A percentile compares a stretch with the other conserved stretches of the same genome.
phyloP scores from a whole-genome alignment of 2,888 invertebrate genomes.

The Enchytraeus crypticus region DNA sequence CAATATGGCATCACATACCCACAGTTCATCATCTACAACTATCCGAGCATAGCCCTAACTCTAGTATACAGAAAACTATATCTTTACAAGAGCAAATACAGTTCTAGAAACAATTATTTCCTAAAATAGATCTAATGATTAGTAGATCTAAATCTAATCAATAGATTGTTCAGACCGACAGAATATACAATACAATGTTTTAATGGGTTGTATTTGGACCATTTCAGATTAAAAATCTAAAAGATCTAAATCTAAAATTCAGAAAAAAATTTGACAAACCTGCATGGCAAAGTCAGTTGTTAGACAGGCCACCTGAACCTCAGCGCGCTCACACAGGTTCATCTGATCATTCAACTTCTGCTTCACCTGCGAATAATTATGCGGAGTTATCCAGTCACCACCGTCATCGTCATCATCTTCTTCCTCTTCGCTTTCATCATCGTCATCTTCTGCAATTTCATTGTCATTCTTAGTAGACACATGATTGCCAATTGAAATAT shows the following conservation, averaged over 20 bases:
- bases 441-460: neutral
- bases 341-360: constrained; percentile 57
- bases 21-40: too few relatives aligned
- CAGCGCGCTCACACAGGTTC: constrained; percentile 14
- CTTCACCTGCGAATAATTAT: constrained; percentile 64
- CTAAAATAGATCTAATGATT: too few relatives aligned
- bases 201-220: too few relatives aligned
- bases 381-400: constrained; percentile 74
- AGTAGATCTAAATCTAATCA: too few relatives aligned
- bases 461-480: neutral
- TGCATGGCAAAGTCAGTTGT: constrained; percentile 97
- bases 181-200: too few relatives aligned
- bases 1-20: too few relatives aligned
- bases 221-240: neutral
- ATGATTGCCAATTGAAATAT: too few relatives aligned
- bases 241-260: neutral
- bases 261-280: constrained; percentile 48
- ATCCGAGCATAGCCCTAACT: too few relatives aligned
- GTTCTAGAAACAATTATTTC: too few relatives aligned
- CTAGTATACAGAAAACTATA: too few relatives aligned
- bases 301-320: constrained; percentile 71
- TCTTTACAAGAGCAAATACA: too few relatives aligned
- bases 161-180: too few relatives aligned
- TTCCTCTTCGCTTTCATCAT: constrained; percentile 26
- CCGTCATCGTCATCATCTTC: constrained; percentile 53